A percentile compares a stretch with the other conserved stretches of the same genome.
phyloP scores from a whole-genome alignment of 2,888 invertebrate species.

The Epirrhoe alternata region DNA sequence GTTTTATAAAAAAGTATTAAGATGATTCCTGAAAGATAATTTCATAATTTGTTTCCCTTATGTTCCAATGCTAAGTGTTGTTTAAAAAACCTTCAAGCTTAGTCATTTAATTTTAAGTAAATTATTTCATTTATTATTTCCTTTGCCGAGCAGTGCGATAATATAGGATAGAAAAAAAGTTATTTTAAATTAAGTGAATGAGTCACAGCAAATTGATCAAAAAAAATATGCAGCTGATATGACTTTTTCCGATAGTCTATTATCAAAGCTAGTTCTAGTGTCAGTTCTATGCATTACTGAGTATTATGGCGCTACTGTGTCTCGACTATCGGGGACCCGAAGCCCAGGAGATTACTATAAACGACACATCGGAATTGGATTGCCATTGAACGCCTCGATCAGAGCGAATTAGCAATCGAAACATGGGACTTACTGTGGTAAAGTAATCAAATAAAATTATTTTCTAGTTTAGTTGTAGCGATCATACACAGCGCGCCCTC shows the following conservation, averaged over 20 bases:
- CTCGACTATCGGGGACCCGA: conserved; percentile 50
- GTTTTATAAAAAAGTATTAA: too few relatives aligned
- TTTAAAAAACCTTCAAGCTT: too few relatives aligned
- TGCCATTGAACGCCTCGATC: conserved; percentile 46
- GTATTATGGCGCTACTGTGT: conserved; percentile 25
- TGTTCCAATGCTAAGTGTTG: too few relatives aligned
- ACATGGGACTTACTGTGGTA: conserved; percentile 28
- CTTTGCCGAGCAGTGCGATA: too few relatives aligned
- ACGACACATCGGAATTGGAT: conserved; percentile 53
- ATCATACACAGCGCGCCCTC: not conserved
- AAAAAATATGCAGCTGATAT: too few relatives aligned
- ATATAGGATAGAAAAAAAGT: too few relatives aligned
- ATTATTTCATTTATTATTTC: too few relatives aligned
- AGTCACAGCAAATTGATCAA: too few relatives aligned
- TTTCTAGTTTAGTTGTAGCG: conserved; percentile 10
- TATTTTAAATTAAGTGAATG: too few relatives aligned
- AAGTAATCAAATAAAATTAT: conserved; percentile 15
- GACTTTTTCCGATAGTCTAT: not conserved
- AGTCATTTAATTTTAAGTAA: too few relatives aligned
- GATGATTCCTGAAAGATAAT: too few relatives aligned
- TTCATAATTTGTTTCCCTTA: too few relatives aligned
- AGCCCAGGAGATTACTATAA: conserved; percentile 54
- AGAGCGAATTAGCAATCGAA: conserved; percentile 41
- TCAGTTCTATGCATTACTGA: conserved; percentile 22
- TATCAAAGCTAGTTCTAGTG: conserved; percentile 5